phyloP scores from a whole-genome alignment of 2,888 invertebrate genomes.

The Mystacides longicornis region DNA sequence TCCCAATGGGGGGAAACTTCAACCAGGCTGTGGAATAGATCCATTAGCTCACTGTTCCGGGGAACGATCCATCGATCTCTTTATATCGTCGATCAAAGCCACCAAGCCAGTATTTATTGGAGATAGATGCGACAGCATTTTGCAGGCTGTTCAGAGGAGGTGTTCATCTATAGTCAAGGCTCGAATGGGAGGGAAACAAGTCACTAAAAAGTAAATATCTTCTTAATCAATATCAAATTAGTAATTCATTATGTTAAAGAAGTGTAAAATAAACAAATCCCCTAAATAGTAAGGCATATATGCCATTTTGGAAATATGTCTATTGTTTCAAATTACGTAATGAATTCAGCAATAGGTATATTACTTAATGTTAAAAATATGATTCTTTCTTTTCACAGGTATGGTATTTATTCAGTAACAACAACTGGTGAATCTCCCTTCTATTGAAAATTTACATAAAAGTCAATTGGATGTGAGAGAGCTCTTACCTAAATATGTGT shows the following conservation, averaged over 20 bases:
- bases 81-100: slow-evolving; percentile 5
- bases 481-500: too few relatives aligned
- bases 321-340: too few relatives aligned
- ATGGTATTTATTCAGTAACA: slow-evolving; percentile 9
- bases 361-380: too few relatives aligned
- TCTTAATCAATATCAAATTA: background rate
- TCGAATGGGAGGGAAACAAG: slow-evolving; percentile 9
- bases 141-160: slow-evolving; percentile 8
- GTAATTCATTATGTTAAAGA: background rate
- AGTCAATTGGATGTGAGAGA: too few relatives aligned
- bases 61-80: slow-evolving; percentile 7
- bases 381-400: slow-evolving; percentile 8
- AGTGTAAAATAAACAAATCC: too few relatives aligned
- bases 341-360: too few relatives aligned
- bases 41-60: slow-evolving; percentile 11
- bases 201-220: slow-evolving; percentile 8
- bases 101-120: slow-evolving; percentile 5
- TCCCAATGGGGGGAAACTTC: slow-evolving; percentile 14
- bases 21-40: slow-evolving; percentile 14
- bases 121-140: background rate
- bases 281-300: too few relatives aligned
- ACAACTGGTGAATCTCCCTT: slow-evolving; percentile 15
- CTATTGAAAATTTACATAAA: slow-evolving; percentile 34
- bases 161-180: slow-evolving; percentile 5
- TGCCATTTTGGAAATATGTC: too few relatives aligned